Percentiles rank a stretch among this genome's conserved stretches.
Conservation (phyloP, 2,888 invertebrate genomes). For the Kuschelorhynchus macadamiae region DNA sequence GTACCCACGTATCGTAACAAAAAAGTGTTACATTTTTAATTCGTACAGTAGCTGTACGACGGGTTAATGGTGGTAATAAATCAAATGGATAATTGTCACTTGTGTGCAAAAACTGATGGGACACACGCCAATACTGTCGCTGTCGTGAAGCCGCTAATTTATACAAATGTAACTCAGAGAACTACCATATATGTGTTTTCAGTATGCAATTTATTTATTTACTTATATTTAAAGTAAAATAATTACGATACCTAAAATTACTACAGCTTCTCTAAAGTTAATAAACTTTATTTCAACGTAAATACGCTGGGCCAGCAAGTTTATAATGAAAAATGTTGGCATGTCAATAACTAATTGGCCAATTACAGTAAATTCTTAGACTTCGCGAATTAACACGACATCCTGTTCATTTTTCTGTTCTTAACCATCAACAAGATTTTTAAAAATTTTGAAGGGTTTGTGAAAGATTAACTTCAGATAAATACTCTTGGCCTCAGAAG, state of each 20-base stretch:
- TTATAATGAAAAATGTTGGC: no score
- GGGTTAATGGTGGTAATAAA: constrained; percentile 25
- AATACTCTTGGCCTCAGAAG: no score
- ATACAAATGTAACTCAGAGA: constrained; percentile 8
- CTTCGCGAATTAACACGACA: no score
- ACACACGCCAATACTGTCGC: constrained; percentile 35
- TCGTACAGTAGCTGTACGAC: constrained; percentile 1
- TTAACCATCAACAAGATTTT: no score
- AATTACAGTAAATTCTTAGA: no score
- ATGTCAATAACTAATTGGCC: no score
- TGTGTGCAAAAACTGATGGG: constrained; percentile 35
- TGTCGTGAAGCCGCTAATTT: constrained; percentile 21
- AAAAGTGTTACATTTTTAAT: constrained; percentile 13
- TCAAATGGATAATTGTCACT: constrained; percentile 30
- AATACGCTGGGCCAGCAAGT: no score
- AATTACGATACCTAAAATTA: neutral
- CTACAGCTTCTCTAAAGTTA: no score
- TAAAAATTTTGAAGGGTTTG: no score
- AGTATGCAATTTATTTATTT: neutral
- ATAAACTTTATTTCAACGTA: no score
- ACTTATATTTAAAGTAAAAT: neutral
- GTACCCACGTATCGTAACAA: neutral
- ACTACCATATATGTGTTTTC: constrained; percentile 2
- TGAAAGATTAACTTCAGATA: no score
- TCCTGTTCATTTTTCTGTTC: no score